phyloP scores from a whole-genome alignment of 23 tunicate genomes.

The Ascidia mentula region DNA sequence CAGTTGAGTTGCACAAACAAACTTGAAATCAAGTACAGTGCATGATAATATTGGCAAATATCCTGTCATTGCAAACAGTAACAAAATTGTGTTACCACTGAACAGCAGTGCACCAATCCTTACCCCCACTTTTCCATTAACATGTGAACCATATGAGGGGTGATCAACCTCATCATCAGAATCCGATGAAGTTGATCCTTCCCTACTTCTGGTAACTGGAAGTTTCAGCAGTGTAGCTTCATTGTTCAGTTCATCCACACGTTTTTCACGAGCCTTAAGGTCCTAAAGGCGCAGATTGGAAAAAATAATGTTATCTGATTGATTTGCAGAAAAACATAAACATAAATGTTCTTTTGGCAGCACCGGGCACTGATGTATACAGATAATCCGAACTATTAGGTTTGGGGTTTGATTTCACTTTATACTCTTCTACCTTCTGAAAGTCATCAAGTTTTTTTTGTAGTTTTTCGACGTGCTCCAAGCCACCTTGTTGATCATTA shows the following conservation, averaged over 20 bases:
- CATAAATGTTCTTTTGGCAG: neutral
- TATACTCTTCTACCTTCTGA: slow-evolving; percentile 77
- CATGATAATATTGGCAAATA: too few species aligned
- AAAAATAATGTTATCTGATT: too few species aligned
- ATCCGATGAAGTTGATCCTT: neutral
- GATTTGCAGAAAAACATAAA: neutral
- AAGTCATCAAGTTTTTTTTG: slow-evolving; percentile 86
- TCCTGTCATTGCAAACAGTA: too few species aligned
- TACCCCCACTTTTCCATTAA: slow-evolving; percentile 25
- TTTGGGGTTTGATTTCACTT: too few species aligned
- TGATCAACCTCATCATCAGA: slow-evolving; percentile 16
- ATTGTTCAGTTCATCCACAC: slow-evolving; percentile 64
- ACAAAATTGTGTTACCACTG: too few species aligned
- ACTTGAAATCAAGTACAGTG: too few species aligned
- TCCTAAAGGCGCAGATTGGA: slow-evolving; percentile 22
- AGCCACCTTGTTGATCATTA: slow-evolving; percentile 34
- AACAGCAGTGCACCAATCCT: too few species aligned
- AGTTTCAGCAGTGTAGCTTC: slow-evolving; percentile 36
- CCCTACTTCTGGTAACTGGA: neutral
- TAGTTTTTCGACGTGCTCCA: slow-evolving; percentile 70
- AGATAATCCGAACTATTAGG: too few species aligned
- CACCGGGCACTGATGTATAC: too few species aligned
- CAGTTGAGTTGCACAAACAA: too few species aligned
- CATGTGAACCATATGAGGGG: slow-evolving; percentile 1
- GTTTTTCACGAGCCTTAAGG: slow-evolving; percentile 73